Percentiles rank a stretch among this genome's conserved stretches.
These are phyloP conservation scores for Cossypha polioptera DNA, from an alignment of 2,797 vertebrate genomes.

Conservation along the genomic window DNA sequence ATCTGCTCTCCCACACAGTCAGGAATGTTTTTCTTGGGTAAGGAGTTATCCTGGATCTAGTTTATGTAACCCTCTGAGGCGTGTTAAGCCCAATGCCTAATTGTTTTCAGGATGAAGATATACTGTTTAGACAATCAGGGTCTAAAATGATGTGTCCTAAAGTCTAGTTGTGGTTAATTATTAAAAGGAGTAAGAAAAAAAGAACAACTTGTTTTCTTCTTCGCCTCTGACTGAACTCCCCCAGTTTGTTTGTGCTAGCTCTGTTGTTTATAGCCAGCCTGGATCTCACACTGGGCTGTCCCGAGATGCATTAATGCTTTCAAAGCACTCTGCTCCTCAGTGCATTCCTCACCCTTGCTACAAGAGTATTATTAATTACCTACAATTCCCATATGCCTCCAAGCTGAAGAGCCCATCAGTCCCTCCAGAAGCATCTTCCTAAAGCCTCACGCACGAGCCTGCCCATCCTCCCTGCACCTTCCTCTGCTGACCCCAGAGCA, in stretches of 20 bases:
- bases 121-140: neutral
- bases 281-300: constrained; percentile 7
- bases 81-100: neutral
- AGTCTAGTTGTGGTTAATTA: neutral
- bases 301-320: constrained; percentile 14
- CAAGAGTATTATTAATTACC: neutral
- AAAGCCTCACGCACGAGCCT: neutral
- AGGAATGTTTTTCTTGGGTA: constrained; percentile 9
- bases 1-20: constrained; percentile 35
- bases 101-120: neutral
- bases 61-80: constrained; percentile 11
- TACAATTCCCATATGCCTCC: neutral
- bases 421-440: neutral
- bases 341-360: neutral
- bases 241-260: neutral
- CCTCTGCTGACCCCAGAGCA: neutral
- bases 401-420: neutral
- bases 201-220: neutral
- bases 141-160: neutral
- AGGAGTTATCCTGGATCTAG: neutral
- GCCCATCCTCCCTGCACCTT: neutral
- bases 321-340: constrained; percentile 30
- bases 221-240: constrained; percentile 3
- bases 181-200: neutral
- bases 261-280: neutral